phyloP scores from a whole-genome alignment of 2,797 vertebrate genomes.

The Pseudopleuronectes americanus region DNA sequence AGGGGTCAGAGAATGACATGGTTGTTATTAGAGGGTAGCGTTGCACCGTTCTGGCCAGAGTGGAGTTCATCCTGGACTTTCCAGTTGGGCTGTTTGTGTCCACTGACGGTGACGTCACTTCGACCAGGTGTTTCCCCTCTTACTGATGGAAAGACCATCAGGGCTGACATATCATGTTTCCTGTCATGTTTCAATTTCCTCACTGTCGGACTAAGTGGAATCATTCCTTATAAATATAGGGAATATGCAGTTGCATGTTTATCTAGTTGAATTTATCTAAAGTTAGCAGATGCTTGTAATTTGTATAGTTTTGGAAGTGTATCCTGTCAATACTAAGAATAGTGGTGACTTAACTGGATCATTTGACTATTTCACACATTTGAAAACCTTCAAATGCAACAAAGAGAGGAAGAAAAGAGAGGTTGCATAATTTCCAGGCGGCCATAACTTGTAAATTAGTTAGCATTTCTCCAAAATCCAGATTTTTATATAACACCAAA shows the following conservation, averaged over 20 bases:
- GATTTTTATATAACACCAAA: no score
- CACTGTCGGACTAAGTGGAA: conserved; percentile 54
- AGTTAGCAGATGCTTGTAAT: neutral
- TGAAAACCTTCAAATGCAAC: no score
- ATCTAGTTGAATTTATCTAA: conserved; percentile 21
- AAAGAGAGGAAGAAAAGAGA: neutral
- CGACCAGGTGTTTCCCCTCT: conserved; percentile 86
- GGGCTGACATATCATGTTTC: conserved; percentile 62
- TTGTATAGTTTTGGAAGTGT: neutral
- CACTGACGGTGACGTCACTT: conserved; percentile 69
- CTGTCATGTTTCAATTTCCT: conserved; percentile 79
- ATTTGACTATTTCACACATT: no score
- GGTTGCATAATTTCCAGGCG: neutral
- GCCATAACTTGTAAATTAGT: neutral
- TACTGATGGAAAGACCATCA: conserved; percentile 70
- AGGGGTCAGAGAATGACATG: conserved; percentile 44
- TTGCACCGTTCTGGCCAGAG: conserved; percentile 26
- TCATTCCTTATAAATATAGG: conserved; percentile 24
- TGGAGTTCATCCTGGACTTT: conserved; percentile 77
- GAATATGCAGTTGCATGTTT: conserved; percentile 14
- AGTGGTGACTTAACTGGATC: no score
- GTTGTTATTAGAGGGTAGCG: conserved; percentile 56
- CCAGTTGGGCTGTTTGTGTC: conserved; percentile 82
- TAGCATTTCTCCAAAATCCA: no score
- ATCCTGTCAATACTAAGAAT: neutral